phyloP scores from a whole-genome alignment of 2,113 vertebrate genomes.

The Arizona elegans region DNA sequence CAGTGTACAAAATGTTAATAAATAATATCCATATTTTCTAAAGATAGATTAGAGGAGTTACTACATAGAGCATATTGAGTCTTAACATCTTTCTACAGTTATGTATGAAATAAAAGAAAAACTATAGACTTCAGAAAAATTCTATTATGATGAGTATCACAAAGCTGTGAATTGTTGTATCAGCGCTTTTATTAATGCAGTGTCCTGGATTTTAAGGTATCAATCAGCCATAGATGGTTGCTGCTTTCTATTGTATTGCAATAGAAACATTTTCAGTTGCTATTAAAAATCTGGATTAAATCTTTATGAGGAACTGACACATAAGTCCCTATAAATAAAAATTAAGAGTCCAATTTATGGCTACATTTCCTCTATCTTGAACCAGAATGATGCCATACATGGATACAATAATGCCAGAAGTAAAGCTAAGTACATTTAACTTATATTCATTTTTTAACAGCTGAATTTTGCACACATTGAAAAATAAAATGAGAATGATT shows the following conservation, averaged over 20 bases:
- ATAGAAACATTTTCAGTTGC: neutral
- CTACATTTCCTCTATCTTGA: neutral
- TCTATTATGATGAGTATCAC: neutral
- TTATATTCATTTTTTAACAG: neutral
- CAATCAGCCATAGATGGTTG: neutral
- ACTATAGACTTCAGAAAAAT: neutral
- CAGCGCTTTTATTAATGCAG: neutral
- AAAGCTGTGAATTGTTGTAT: neutral
- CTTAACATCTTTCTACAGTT: neutral
- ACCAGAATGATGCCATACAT: neutral
- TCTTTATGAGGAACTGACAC: neutral
- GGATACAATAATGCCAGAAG: neutral
- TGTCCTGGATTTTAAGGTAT: neutral
- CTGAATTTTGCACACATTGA: neutral
- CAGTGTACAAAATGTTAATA: neutral
- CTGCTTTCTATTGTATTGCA: neutral
- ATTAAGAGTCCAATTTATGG: neutral
- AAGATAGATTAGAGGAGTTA: neutral
- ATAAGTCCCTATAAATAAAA: neutral
- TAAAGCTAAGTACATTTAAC: neutral
- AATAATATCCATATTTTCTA: neutral
- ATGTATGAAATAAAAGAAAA: neutral
- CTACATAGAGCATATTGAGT: neutral
- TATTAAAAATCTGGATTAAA: neutral
- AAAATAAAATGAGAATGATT: neutral